Evolutionary conservation across 2,888 invertebrate genomes (phyloP), one percentile per base, ranked within the genome.

Genomic region (Scaptodrosophila latifasciaeformis): DNA sequence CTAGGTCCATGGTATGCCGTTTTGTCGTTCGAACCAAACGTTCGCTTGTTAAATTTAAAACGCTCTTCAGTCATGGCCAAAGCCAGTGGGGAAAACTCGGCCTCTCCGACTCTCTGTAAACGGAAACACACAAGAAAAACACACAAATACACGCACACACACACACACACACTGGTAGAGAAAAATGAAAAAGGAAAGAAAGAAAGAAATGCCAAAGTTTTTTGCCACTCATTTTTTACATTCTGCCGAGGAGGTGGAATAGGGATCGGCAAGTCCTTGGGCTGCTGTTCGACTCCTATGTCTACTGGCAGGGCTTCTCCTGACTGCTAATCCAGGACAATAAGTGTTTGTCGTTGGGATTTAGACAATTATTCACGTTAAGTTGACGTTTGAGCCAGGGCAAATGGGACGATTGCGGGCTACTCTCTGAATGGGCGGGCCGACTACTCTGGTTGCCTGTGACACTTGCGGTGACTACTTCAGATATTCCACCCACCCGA

Each of bases 271-370:
- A 67, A 67, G 72, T 65, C 62, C 72, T 67, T 52, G 72, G 74
- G 66, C 55, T 71, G 62, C 64, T 50, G 27, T 30, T 35, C 24
- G 39, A 21, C 7, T n/a, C n/a, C n/a, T n/a, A n/a, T n/a, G n/a
- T n/a, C n/a, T 18, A 39, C 35, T 19, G 52, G 42, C 49, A 15
- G 54, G 24, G 29, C 13, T 15, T 6, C 61, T 56, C 60, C 56
- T 62, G 69, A 53, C 66, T 74, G 81, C 75, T 75, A 75, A 75
- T 75, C 75, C 75, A 75, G 75, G 81, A 75, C 75, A 75, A 75
- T 75, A 75, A 75, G 75, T 75, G 75, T 75, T 75, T 75, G 75
- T 75, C 75, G 81, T 81, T 75, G 75, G 75, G 75, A 75, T 75
- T 75, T 75, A 76, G 75, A 75, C 75, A 75, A 75, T 75, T 75